Conservation (phyloP, 2,113 vertebrate genomes). For the Desmodus rotundus region DNA sequence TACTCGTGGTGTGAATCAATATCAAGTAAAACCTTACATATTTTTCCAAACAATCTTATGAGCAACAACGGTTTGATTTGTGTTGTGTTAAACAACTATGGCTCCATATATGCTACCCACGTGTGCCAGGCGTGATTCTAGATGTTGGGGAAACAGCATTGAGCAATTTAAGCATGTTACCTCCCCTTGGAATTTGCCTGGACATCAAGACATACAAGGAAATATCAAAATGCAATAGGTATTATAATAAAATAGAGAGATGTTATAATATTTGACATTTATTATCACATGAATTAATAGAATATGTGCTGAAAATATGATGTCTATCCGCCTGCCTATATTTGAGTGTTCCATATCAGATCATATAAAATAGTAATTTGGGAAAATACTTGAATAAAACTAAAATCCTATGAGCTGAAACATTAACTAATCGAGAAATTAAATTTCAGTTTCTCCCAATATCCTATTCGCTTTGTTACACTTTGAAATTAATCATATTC, state of each 20-base stretch:
- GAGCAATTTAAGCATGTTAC: neutral
- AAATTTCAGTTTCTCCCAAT: slow-evolving; percentile 37
- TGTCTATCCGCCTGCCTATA: neutral
- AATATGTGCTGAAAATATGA: neutral
- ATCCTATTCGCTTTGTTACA: slow-evolving; percentile 33
- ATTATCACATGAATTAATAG: neutral
- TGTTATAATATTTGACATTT: neutral
- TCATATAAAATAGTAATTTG: neutral
- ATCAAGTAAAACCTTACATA: neutral
- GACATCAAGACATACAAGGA: neutral
- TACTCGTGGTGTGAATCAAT: neutral
- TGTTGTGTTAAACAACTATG: neutral
- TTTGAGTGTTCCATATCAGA: neutral
- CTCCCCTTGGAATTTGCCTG: neutral
- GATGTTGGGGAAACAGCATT: neutral
- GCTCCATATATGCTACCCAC: neutral
- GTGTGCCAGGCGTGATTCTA: neutral
- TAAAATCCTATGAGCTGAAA: slow-evolving; percentile 33
- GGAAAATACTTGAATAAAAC: slow-evolving; percentile 17
- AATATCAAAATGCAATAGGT: neutral
- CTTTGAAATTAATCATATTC: slow-evolving; percentile 59
- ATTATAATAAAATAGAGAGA: neutral
- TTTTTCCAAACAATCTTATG: neutral
- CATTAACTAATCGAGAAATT: slow-evolving; percentile 58
- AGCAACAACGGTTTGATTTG: neutral